These are phyloP conservation scores for Sycobia sp. DNA, from an alignment of 1,140 invertebrate species.

Conservation along the genomic window DNA sequence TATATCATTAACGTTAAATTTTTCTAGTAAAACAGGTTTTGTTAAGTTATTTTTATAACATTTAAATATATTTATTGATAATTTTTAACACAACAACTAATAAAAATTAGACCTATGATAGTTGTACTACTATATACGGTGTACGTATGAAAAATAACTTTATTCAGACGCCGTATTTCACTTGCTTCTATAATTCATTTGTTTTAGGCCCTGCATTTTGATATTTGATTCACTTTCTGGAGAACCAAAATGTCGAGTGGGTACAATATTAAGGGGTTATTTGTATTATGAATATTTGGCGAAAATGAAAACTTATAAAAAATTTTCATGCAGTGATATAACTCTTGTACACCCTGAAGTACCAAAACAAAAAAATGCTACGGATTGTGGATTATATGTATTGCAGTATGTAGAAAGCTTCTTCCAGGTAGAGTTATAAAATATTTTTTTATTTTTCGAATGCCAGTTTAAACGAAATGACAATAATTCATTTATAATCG, in stretches of 20 bases:
- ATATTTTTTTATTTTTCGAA: neutral
- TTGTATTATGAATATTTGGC: constrained; percentile 85
- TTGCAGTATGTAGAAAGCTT: constrained; percentile 96
- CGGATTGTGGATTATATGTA: constrained; percentile 94
- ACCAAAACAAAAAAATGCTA: constrained; percentile 95
- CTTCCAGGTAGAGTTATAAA: constrained; percentile 77
- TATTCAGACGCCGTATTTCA: constrained; percentile 71
- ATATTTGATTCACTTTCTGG: constrained; percentile 86
- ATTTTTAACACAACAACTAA: too few relatives aligned
- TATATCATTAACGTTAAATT: too few relatives aligned
- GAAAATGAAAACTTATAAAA: constrained; percentile 69
- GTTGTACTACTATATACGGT: too few relatives aligned
- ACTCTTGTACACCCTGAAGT: constrained; percentile 84
- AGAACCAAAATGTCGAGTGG: constrained; percentile 76
- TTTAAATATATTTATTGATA: too few relatives aligned
- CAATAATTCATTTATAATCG: neutral
- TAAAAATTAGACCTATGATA: too few relatives aligned
- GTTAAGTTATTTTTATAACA: too few relatives aligned
- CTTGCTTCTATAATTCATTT: constrained; percentile 23
- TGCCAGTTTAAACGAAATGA: neutral
- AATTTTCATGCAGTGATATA: constrained; percentile 78
- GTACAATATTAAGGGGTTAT: constrained; percentile 86
- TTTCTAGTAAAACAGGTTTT: too few relatives aligned
- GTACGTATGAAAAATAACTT: too few relatives aligned
- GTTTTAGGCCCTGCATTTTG: constrained; percentile 82